These are phyloP conservation scores for Sesamia nonagrioides DNA, from an alignment of 1,140 invertebrate genomes.

Conservation along the genomic window DNA sequence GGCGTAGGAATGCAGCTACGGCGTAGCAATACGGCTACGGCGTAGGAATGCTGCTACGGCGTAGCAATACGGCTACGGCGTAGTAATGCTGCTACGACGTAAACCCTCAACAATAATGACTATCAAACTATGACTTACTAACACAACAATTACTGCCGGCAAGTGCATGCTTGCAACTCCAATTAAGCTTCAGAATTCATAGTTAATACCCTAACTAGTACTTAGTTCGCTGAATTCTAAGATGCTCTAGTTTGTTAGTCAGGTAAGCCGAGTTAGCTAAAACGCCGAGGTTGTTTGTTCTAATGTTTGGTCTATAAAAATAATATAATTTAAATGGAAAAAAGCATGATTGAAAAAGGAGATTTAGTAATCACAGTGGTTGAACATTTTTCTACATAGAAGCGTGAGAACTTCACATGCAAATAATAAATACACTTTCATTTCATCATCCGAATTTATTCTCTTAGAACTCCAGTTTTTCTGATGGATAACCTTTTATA, in stretches of 20 bases:
- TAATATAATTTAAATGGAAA: too few relatives aligned
- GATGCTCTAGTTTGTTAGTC: slow-evolving; percentile 1
- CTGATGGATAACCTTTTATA: too few relatives aligned
- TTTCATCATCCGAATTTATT: too few relatives aligned
- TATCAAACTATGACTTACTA: not conserved
- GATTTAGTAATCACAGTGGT: too few relatives aligned
- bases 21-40: not conserved
- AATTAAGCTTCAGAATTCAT: slow-evolving; percentile 3
- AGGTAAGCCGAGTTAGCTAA: not conserved
- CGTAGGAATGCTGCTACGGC: too few relatives aligned
- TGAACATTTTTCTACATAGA: too few relatives aligned
- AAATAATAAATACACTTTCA: too few relatives aligned
- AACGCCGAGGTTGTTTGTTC: not conserved
- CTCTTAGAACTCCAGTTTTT: too few relatives aligned
- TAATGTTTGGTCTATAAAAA: not conserved
- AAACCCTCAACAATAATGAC: not conserved
- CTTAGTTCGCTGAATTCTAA: slow-evolving; percentile 4
- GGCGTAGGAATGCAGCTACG: too few relatives aligned
- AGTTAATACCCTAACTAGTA: not conserved
- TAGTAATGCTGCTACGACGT: not conserved
- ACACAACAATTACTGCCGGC: not conserved
- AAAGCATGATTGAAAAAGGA: not conserved
- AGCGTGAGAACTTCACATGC: too few relatives aligned
- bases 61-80: not conserved
- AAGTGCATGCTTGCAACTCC: slow-evolving; percentile 18